Evolutionary conservation across 2,113 vertebrate genomes (phyloP), one percentile per base, ranked within the genome.

Genomic region (Spea multiplicata): DNA sequence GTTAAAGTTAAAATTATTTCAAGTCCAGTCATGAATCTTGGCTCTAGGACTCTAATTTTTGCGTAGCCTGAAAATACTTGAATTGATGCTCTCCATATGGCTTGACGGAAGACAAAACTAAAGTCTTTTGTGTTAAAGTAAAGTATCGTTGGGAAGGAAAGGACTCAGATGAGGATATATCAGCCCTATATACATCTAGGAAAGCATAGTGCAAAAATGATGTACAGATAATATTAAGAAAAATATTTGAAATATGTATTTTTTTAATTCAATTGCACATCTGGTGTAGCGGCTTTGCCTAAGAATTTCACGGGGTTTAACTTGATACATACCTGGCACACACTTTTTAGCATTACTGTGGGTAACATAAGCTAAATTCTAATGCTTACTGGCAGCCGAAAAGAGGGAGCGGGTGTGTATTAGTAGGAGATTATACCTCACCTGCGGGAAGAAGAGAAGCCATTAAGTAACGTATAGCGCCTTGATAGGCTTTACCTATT

Each of bases 21-120:
- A 73, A 59, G 77, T 66, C 73, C 30, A 73, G 77, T 67, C 70
- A 73, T 66, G 77, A 65, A 66, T 13, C 62, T 49, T 79, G 71
- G 62, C 77, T 71, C 68, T 62, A 4, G 47, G 13, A 64, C 17
- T n/a, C 50, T 30, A 17, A 70, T 64, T 66, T 7, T 50, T 75
- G 17, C 47, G 46, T 75, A 66, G 46, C n/a, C 13, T 44, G 50
- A 55, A 62, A 67, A 66, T 73, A 30, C 62, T 7, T 66, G 62
- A 47, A 55, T 16, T 79, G 70, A 73, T 79, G 45, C 50, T 59
- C 44, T 66, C 70, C 77, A 79, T 44, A 67, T 67, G 70, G 65
- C 69, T 53, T 10, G 9, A 17, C 30, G 48, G 69, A 16, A 53
- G 9, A 47, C 44, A 59, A 48, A n/a, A 67, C 10, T 30, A 30